These are phyloP conservation scores for Hypselothyrea guttata DNA, from an alignment of 2,888 invertebrate genomes.

Conservation along the genomic window DNA sequence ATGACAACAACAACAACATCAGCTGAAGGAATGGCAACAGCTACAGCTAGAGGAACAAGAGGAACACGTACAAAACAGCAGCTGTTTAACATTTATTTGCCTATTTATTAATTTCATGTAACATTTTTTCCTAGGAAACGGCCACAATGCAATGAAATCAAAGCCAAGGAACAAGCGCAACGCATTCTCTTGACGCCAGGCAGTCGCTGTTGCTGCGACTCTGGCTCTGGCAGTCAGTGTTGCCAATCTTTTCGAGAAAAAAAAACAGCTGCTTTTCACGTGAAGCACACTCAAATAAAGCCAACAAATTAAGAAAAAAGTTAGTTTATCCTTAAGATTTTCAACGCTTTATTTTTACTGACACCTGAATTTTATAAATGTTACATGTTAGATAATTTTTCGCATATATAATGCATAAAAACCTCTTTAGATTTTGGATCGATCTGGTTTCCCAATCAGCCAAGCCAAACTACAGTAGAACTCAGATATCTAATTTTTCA, in stretches of 20 bases:
- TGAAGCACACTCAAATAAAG: no score
- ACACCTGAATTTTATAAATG: no score
- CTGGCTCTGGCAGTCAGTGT: conserved; percentile 39
- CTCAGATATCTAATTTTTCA: no score
- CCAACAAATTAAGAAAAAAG: no score
- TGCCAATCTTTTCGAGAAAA: no score
- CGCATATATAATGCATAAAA: no score
- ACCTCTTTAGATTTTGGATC: no score
- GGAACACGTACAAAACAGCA: conserved; percentile 77
- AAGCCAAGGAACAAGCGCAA: conserved; percentile 75
- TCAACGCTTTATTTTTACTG: no score
- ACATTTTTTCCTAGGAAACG: conserved; percentile 78
- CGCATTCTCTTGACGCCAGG: conserved; percentile 77
- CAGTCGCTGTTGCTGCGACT: conserved; percentile 53
- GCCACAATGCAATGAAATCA: conserved; percentile 74
- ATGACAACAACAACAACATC: conserved; percentile 48
- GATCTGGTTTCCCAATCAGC: no score
- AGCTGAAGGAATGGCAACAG: conserved; percentile 23
- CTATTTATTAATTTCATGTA: conserved; percentile 78
- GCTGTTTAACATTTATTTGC: conserved; percentile 76
- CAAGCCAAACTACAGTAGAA: no score
- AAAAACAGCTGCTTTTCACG: conserved; percentile 4
- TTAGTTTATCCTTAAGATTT: no score
- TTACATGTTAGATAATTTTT: no score
- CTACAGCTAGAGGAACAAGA: conserved; percentile 43